Evolutionary conservation across 1,140 invertebrate genomes (phyloP).

Genomic region (Pseudoatta argentina): DNA sequence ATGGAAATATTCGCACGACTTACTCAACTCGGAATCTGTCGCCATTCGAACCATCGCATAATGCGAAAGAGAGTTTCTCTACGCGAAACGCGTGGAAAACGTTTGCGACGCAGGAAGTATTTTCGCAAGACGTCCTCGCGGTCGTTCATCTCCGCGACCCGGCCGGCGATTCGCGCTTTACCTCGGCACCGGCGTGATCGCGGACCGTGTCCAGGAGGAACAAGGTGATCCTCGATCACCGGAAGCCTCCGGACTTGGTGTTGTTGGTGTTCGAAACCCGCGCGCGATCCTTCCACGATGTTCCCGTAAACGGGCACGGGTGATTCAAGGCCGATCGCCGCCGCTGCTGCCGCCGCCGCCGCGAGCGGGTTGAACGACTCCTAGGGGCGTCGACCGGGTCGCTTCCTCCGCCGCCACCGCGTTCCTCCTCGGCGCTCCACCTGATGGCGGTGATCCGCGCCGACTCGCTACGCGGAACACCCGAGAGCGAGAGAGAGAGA

Average conservation of each 20-base stretch:
- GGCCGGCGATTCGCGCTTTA: constrained; percentile 1
- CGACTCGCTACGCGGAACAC: constrained; percentile 65
- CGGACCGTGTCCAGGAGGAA: constrained; percentile 66
- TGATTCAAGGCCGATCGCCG: constrained; percentile 83
- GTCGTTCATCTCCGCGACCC: constrained; percentile 5
- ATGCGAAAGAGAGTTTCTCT: background rate
- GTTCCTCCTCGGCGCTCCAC: constrained; percentile 52
- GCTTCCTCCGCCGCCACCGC: constrained; percentile 28
- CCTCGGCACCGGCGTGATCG: constrained; percentile 36
- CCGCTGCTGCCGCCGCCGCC: constrained; percentile 30
- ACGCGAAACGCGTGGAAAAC: background rate
- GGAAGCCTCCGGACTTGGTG: constrained; percentile 77
- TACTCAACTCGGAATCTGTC: background rate
- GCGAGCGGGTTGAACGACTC: constrained; percentile 76
- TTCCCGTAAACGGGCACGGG: constrained; percentile 79
- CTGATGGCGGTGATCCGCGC: constrained; percentile 38
- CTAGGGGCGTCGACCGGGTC: constrained; percentile 76
- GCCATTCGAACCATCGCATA: background rate
- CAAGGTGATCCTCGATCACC: constrained; percentile 59
- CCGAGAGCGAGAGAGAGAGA: constrained; percentile 36
- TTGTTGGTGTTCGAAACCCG: constrained; percentile 71
- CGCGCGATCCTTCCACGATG: constrained; percentile 59
- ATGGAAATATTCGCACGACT: background rate
- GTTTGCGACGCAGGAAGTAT: background rate
- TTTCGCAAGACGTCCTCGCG: constrained; percentile 1